Evolutionary conservation across 2,797 vertebrate genomes (phyloP).

Genomic region (Pelochelys cantorii): DNA sequence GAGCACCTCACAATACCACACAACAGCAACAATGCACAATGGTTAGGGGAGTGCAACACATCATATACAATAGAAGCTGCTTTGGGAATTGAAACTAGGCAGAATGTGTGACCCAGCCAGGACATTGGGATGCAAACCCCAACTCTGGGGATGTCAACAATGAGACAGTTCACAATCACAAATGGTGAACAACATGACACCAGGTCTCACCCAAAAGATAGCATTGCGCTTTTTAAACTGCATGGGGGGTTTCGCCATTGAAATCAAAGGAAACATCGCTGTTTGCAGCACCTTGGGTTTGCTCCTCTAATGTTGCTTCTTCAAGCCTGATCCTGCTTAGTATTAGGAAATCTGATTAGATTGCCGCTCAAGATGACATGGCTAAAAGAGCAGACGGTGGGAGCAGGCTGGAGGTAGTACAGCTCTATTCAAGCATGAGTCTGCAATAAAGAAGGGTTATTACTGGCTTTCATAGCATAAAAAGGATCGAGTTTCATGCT

Average conservation of each 20-base stretch:
- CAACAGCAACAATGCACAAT: fast-evolving
- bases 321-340: neutral
- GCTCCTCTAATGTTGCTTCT: neutral
- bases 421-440: neutral
- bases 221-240: neutral
- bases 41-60: fast-evolving
- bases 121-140: neutral
- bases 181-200: neutral
- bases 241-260: fast-evolving
- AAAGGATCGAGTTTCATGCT: conserved; percentile 29
- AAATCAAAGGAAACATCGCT: neutral
- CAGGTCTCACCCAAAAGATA: neutral
- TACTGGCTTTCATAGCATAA: conserved; percentile 47
- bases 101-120: neutral
- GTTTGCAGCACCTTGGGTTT: neutral
- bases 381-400: neutral
- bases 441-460: conserved; percentile 40
- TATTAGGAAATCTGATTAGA: conserved; percentile 36
- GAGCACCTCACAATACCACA: neutral
- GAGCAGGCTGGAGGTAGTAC: conserved; percentile 4
- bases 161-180: neutral
- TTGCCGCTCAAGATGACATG: conserved; percentile 4
- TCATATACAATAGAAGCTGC: neutral
- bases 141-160: fast-evolving
- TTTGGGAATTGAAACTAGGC: neutral